Evolutionary conservation across 2,797 vertebrate genomes (phyloP).

Genomic region (Chloroceryle amazona): DNA sequence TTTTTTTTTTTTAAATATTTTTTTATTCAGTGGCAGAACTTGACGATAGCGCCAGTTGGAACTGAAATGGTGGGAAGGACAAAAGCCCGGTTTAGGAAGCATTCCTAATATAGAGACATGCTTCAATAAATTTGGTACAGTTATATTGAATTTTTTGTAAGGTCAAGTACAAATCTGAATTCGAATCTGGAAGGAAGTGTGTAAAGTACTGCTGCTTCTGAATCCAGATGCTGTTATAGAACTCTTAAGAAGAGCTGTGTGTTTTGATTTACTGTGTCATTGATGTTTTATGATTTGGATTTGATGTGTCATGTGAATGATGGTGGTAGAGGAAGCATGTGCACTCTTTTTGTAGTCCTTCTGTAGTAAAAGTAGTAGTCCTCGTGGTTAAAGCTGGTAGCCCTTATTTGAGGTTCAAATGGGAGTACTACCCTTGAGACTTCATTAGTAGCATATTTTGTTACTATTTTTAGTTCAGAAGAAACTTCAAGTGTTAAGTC

Average conservation of each 20-base stretch:
- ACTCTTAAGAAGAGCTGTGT: background rate
- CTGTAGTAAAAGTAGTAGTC: background rate
- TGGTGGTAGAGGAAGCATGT: background rate
- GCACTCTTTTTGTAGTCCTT: background rate
- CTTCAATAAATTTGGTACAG: background rate
- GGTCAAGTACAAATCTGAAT: background rate
- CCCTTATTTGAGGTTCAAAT: background rate
- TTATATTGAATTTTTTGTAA: background rate
- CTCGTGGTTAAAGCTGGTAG: background rate
- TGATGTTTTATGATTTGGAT: background rate
- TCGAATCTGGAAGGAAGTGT: background rate
- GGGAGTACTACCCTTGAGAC: background rate
- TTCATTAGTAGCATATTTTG: background rate
- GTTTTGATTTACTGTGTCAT: background rate
- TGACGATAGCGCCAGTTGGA: background rate
- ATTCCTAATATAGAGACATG: background rate
- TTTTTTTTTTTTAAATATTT: no score
- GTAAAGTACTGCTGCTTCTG: background rate
- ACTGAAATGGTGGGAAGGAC: background rate
- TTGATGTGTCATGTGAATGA: rapidly evolving
- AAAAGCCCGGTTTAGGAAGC: background rate
- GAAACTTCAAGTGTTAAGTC: background rate
- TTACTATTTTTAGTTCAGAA: background rate
- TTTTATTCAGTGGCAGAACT: background rate
- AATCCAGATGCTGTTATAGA: background rate